Percentiles rank a stretch among this genome's conserved stretches.
Evolutionary conservation across 1,140 invertebrate genomes (phyloP).

Genomic region (Cherax destructor): DNA sequence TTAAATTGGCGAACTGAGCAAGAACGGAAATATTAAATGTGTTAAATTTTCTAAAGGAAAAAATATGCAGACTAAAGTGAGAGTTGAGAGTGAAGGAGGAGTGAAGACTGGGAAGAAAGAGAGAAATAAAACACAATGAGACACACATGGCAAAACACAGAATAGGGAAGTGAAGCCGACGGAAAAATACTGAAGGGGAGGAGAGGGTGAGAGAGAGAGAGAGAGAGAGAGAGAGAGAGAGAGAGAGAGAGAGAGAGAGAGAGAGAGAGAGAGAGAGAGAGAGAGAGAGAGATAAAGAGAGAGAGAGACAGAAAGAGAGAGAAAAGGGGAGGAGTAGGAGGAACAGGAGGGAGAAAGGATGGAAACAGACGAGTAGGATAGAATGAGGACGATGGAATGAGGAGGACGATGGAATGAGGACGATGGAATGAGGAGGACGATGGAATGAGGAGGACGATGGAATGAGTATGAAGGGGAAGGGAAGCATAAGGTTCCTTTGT

Average conservation of each 20-base stretch:
- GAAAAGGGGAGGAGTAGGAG: background rate
- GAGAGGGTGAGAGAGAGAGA: background rate
- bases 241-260: background rate
- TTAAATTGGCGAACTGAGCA: too few relatives aligned
- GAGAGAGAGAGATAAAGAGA: background rate
- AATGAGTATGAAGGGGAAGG: background rate
- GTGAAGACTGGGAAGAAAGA: background rate
- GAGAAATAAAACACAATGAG: background rate
- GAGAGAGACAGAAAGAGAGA: background rate
- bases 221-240: background rate
- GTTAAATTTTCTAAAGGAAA: too few relatives aligned
- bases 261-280: background rate
- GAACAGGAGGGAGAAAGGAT: background rate
- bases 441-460: background rate
- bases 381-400: slow-evolving; percentile 3
- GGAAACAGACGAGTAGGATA: background rate
- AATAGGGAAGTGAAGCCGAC: background rate
- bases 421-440: background rate
- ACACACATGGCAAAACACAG: too few relatives aligned
- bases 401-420: background rate
- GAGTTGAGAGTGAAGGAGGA: background rate
- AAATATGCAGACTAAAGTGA: too few relatives aligned
- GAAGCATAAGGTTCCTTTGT: too few relatives aligned
- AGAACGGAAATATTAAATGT: too few relatives aligned
- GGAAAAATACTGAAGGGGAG: background rate